Percentiles rank a stretch among this genome's conserved stretches.
These are phyloP conservation scores for Amblyjoppa proteus DNA, from an alignment of 2,888 invertebrate genomes.

Conservation along the genomic window DNA sequence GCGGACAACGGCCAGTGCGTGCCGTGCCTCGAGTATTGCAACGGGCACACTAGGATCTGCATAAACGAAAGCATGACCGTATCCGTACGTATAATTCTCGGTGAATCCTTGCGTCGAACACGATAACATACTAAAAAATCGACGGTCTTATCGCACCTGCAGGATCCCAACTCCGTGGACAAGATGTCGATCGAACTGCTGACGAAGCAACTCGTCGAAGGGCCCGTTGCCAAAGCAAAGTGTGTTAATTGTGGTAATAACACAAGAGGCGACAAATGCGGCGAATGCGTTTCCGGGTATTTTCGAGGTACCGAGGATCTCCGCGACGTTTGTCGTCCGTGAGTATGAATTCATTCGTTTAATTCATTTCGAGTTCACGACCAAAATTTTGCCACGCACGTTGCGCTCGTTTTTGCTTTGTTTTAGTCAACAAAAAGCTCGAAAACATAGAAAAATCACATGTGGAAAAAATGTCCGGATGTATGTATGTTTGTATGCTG, in stretches of 20 bases:
- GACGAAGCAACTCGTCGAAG: constrained; percentile 89
- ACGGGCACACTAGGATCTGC: constrained; percentile 94
- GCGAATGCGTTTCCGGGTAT: constrained; percentile 91
- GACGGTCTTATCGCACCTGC: constrained; percentile 7
- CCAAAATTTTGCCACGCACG: too few species aligned
- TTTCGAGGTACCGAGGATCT: constrained; percentile 92
- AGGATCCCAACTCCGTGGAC: constrained; percentile 82
- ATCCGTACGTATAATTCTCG: constrained; percentile 72
- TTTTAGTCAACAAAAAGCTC: too few species aligned
- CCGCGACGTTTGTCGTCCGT: constrained; percentile 91
- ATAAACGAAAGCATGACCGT: constrained; percentile 87
- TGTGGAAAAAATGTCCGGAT: too few species aligned
- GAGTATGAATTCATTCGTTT: constrained; percentile 79
- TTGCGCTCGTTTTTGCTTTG: too few species aligned
- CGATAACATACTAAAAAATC: background rate
- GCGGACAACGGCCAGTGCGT: constrained; percentile 93
- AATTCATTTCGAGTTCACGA: background rate
- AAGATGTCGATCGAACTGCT: constrained; percentile 86
- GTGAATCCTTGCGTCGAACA: background rate
- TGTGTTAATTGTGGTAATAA: constrained; percentile 94
- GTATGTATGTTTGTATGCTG: too few species aligned
- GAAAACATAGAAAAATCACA: too few species aligned
- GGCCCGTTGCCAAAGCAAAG: constrained; percentile 90
- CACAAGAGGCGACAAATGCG: constrained; percentile 93
- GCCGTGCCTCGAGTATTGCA: constrained; percentile 95